phyloP scores from a whole-genome alignment of 1,140 invertebrate genomes.

The Paracyclopina nana region DNA sequence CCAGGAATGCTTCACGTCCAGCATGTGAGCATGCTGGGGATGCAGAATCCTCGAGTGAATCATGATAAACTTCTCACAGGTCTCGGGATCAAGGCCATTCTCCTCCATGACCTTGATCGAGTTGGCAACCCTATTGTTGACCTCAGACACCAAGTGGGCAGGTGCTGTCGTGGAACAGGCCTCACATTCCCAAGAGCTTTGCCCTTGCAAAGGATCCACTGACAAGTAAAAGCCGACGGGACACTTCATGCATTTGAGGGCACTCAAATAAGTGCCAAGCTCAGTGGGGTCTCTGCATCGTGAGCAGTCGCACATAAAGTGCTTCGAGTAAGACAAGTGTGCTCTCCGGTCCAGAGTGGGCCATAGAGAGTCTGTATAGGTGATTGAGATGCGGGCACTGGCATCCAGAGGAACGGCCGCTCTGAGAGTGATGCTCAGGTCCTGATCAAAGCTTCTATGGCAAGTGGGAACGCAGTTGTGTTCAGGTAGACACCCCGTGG shows the following conservation, averaged over 20 bases:
- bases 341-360: constrained; percentile 40
- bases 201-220: constrained; percentile 35
- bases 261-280: constrained; percentile 21
- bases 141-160: constrained; percentile 34
- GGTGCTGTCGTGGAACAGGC: constrained; percentile 33
- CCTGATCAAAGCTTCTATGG: constrained; percentile 47
- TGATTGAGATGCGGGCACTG: constrained; percentile 45
- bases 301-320: constrained; percentile 39
- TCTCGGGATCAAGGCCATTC: not conserved
- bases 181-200: constrained; percentile 39
- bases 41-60: constrained; percentile 12
- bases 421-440: constrained; percentile 43
- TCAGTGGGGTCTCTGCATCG: constrained; percentile 21
- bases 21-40: constrained; percentile 25
- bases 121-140: constrained; percentile 36
- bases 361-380: constrained; percentile 49
- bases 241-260: constrained; percentile 23
- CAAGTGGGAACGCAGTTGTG: constrained; percentile 55
- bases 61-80: constrained; percentile 8
- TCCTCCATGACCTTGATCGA: not conserved
- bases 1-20: constrained; percentile 34
- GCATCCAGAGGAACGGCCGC: constrained; percentile 33
- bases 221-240: constrained; percentile 26
- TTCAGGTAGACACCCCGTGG: constrained; percentile 47
- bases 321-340: constrained; percentile 45